Evolutionary conservation across 2,113 vertebrate genomes (phyloP).

Genomic region (Erpornis zantholeuca): DNA sequence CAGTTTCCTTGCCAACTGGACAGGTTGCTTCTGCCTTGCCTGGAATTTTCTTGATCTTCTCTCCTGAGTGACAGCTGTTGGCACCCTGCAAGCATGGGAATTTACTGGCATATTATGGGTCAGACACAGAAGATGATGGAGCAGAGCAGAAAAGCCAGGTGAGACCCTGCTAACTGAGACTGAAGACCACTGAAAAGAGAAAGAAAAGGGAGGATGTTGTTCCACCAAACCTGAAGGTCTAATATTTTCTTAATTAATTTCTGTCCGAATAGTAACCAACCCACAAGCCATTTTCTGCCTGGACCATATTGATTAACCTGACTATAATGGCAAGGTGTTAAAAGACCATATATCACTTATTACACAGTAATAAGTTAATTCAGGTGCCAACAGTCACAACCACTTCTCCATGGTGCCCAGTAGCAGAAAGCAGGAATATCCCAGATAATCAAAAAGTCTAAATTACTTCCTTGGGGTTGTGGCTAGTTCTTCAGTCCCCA

Average conservation of each 20-base stretch:
- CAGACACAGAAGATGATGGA: background rate
- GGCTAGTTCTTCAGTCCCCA: background rate
- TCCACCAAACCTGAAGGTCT: background rate
- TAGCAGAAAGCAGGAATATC: background rate
- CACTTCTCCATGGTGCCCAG: background rate
- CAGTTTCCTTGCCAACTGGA: background rate
- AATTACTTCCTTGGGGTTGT: background rate
- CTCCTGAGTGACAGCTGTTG: conserved; percentile 29
- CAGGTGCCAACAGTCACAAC: background rate
- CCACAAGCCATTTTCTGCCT: background rate
- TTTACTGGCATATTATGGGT: background rate
- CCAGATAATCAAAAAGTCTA: background rate
- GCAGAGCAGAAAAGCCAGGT: background rate
- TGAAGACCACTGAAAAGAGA: background rate
- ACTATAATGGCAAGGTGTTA: background rate
- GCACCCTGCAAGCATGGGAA: background rate
- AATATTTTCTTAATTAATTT: background rate
- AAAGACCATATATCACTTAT: background rate
- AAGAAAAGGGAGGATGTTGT: background rate
- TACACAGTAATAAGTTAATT: background rate
- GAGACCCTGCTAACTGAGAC: background rate
- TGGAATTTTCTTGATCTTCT: conserved; percentile 48
- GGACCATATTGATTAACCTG: background rate
- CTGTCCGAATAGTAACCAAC: background rate
- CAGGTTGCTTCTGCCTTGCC: background rate